Evolutionary conservation across 2,797 vertebrate genomes (phyloP).

Genomic region (Sebastes elongatus): DNA sequence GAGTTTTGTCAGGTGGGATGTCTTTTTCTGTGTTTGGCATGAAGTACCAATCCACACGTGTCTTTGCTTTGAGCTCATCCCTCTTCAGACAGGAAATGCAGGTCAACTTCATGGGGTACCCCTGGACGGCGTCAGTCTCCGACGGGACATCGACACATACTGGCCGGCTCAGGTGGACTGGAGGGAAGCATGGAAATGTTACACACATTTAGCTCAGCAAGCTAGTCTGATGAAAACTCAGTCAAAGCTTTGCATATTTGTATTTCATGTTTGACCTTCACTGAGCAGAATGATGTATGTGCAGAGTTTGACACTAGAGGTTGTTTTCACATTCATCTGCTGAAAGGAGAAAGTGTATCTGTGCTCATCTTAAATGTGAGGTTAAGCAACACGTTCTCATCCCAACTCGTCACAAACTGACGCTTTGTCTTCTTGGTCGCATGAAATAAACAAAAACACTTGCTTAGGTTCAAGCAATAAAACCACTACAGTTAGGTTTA

Average conservation of each 20-base stretch:
- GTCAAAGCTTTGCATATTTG: not conserved
- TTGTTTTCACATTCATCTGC: not conserved
- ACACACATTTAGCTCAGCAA: not conserved
- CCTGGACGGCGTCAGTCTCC: constrained; percentile 88
- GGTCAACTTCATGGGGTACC: constrained; percentile 87
- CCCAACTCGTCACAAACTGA: too few relatives aligned
- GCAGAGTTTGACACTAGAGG: not conserved
- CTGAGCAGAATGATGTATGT: not conserved
- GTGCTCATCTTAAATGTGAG: not conserved
- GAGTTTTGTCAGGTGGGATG: not conserved
- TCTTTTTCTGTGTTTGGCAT: constrained; percentile 17
- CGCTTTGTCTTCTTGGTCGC: rapidly evolving
- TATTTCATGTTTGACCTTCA: not conserved
- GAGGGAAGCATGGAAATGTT: constrained; percentile 15
- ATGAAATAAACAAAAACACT: too few relatives aligned
- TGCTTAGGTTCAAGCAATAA: too few relatives aligned
- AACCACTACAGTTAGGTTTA: too few relatives aligned
- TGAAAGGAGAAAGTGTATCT: not conserved
- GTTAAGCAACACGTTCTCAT: too few relatives aligned
- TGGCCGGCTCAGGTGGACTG: constrained; percentile 83
- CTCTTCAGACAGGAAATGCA: constrained; percentile 96
- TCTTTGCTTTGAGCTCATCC: constrained; percentile 89
- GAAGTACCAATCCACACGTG: constrained; percentile 91
- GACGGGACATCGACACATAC: constrained; percentile 94
- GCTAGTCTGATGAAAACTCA: not conserved